Conservation (phyloP, 1,140 invertebrate species). For the Tetragonula clypearis region DNA sequence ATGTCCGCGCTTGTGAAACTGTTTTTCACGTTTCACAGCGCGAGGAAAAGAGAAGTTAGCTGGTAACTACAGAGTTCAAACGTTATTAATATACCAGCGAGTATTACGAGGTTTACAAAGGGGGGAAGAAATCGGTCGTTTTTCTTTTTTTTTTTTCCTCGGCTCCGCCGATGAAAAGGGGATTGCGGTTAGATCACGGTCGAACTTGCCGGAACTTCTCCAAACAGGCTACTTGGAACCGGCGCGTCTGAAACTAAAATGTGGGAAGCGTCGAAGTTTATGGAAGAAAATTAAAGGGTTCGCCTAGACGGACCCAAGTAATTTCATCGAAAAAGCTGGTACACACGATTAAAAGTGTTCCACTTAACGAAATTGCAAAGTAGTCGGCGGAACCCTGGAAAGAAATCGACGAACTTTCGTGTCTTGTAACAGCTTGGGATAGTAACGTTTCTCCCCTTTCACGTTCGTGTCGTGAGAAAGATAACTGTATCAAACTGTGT, state of each 20-base stretch:
- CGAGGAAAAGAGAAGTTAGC: neutral
- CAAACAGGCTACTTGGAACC: constrained; percentile 18
- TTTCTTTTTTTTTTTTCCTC: neutral
- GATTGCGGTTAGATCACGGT: constrained; percentile 31
- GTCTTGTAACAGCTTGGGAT: neutral
- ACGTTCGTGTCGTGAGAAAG: no score
- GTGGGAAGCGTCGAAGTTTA: constrained; percentile 51
- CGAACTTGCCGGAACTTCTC: constrained; percentile 34
- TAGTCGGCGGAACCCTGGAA: neutral
- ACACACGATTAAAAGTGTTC: constrained; percentile 18
- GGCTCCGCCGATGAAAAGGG: neutral
- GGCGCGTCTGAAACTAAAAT: constrained; percentile 50
- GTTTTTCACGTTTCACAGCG: neutral
- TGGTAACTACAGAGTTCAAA: neutral
- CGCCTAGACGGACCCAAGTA: constrained; percentile 22
- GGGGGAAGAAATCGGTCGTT: constrained; percentile 2
- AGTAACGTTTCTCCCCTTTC: neutral
- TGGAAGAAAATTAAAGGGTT: constrained; percentile 59
- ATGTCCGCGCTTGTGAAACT: neutral
- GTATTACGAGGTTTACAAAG: neutral
- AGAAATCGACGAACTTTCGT: neutral
- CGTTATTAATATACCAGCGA: constrained; percentile 6
- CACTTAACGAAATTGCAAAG: constrained; percentile 37
- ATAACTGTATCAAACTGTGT: no score
- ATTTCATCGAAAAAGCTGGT: constrained; percentile 48